Base-by-base conservation (phyloP, 2,797 vertebrate species). In the Semotilus atromaculatus region DNA sequence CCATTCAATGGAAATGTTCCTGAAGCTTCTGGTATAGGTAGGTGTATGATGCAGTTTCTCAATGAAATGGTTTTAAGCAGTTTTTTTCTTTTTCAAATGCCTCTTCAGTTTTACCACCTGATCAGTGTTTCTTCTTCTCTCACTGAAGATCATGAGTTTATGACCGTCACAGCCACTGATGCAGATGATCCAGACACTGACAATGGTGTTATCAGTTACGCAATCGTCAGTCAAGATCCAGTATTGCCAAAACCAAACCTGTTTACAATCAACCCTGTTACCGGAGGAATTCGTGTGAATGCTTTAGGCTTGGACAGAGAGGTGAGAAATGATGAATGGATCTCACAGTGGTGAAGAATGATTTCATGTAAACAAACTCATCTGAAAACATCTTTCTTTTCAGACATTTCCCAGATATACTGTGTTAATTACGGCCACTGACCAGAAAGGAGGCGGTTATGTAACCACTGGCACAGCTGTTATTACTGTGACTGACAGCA, bases 321-420 rank as follows among this genome's bases (percentile, higher is more conserved):
- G 96, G 97, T 97, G 80, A 86, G 93, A 11, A 10, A 31, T 66
- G 14, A 31, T 21, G 34, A 38, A 48, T 10, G 8, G 38, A 40
- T 40, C 38, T 40, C 38, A 18, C 13, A 45, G 11, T 31, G 43
- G 83, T 1, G 4, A 48, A 73, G 78, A 78, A 53, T 29, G 18
- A 26, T n/a, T 67, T 43, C 0, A 67, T 80, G 8, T 36, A 34
- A 16, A 14, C 11, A 19, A 34, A 48, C 51, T 53, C 51, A 8
- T 19, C 51, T 7, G 51, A 96, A 98, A 48, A 70, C 19, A 70
- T 55, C 23, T 70, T 66, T 3, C 60, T 14, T 80, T 87, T 75
- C 94, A 98, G 97, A 93, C 83, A 86, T 83, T 87, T 43, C 91
- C 93, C 18, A 85, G 86, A 36, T 98, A 99, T 88, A 96, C 93